Conservation (phyloP, 1,140 invertebrate species). For the Agrilus planipennis region DNA sequence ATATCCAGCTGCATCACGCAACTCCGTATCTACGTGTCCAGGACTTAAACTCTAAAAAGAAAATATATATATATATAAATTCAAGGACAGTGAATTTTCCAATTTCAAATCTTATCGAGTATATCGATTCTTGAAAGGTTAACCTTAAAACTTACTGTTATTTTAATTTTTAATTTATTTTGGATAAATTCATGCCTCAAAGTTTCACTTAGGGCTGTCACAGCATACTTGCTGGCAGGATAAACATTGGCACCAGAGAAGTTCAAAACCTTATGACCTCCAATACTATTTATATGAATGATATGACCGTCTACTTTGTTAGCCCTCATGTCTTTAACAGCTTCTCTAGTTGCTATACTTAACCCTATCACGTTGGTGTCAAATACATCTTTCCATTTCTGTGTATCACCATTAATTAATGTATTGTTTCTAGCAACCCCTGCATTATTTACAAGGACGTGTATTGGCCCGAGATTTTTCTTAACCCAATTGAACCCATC, state of each 20-base stretch:
- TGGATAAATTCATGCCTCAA: not conserved
- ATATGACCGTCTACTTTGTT: conserved; percentile 1
- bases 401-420: not conserved
- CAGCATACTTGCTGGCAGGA: not conserved
- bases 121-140: not conserved
- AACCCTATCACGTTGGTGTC: conserved; percentile 1
- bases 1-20: too few relatives aligned
- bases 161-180: not conserved
- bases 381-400: not conserved
- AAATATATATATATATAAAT: too few relatives aligned
- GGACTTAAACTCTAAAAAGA: conserved; percentile 4
- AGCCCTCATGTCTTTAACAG: not conserved
- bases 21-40: not conserved
- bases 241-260: not conserved
- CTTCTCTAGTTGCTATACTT: not conserved
- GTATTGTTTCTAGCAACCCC: not conserved
- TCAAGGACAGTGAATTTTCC: too few relatives aligned
- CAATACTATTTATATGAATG: not conserved
- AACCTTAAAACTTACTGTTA: not conserved
- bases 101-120: too few relatives aligned
- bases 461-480: not conserved
- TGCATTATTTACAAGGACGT: not conserved
- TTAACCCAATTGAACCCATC: not conserved
- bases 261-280: not conserved
- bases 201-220: conserved; percentile 1